phyloP scores from a whole-genome alignment of 2,888 invertebrate genomes.

The Cataglyphis livida region DNA sequence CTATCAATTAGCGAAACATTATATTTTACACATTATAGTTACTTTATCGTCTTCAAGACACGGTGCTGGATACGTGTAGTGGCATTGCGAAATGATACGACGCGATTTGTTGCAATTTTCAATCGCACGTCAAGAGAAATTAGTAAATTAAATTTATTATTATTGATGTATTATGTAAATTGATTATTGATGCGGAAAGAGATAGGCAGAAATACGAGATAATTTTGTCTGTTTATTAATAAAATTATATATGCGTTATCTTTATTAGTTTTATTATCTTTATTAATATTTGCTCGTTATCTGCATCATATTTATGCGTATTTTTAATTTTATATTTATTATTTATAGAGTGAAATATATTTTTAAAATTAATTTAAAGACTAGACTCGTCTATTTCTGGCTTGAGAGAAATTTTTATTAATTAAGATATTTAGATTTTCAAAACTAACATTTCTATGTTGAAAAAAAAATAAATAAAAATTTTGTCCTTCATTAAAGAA shows the following conservation, averaged over 20 bases:
- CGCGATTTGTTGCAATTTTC: constrained; percentile 5
- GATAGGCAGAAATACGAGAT: background rate
- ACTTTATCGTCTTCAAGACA: constrained; percentile 57
- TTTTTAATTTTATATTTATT: constrained; percentile 13
- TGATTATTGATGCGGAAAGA: background rate
- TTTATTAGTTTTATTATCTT: background rate
- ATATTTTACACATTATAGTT: constrained; percentile 61
- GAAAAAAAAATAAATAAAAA: background rate
- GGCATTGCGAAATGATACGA: background rate
- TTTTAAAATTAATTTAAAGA: background rate
- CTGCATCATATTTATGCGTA: background rate
- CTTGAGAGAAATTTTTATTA: background rate
- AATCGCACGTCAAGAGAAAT: background rate
- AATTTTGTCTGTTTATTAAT: background rate
- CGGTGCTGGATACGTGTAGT: constrained; percentile 16
- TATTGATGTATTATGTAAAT: too few species aligned
- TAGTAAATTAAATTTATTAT: background rate
- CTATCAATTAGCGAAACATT: constrained; percentile 72
- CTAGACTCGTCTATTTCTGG: background rate
- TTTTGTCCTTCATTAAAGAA: background rate
- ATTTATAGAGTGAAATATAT: background rate
- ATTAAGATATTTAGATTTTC: background rate
- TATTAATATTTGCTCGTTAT: background rate
- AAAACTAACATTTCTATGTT: background rate
- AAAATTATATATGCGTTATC: background rate